Conservation (phyloP, 1,140 invertebrate species). For the Neodiprion pinetum region DNA sequence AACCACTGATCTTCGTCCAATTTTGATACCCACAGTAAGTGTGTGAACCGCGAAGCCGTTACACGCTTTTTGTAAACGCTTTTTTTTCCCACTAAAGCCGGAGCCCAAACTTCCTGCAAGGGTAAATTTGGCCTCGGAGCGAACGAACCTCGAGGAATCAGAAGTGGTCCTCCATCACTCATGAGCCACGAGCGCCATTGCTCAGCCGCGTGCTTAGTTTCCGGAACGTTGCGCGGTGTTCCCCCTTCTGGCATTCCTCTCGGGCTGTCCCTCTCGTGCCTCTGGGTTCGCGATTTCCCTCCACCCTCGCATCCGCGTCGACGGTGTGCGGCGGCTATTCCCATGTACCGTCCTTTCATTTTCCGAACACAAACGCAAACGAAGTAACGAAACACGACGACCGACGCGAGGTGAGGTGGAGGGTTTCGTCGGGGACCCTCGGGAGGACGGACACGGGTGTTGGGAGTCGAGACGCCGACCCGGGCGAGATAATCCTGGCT, state of each 20-base stretch:
- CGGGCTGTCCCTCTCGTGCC: slow-evolving; percentile 20
- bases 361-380: slow-evolving; percentile 29
- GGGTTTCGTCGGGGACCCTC: slow-evolving; percentile 33
- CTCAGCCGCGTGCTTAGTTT: slow-evolving; percentile 41
- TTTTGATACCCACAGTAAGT: no score
- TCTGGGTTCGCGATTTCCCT: slow-evolving; percentile 11
- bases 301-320: slow-evolving; percentile 31
- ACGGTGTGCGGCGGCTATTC: slow-evolving; percentile 17
- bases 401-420: slow-evolving; percentile 33
- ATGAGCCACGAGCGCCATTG: slow-evolving; percentile 40
- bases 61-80: no score
- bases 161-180: slow-evolving; percentile 46
- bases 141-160: not conserved
- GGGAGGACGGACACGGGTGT: slow-evolving; percentile 34
- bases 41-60: no score
- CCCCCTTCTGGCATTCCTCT: slow-evolving; percentile 17
- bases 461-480: slow-evolving; percentile 34
- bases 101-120: no score
- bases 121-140: no score
- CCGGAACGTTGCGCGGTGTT: slow-evolving; percentile 37
- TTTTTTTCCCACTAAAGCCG: no score
- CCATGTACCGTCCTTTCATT: not conserved
- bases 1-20: no score
- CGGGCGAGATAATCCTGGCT: slow-evolving; percentile 54
- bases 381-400: slow-evolving; percentile 43